Base-by-base conservation (phyloP, 2,888 invertebrate species). In the Drosophila formosana region DNA sequence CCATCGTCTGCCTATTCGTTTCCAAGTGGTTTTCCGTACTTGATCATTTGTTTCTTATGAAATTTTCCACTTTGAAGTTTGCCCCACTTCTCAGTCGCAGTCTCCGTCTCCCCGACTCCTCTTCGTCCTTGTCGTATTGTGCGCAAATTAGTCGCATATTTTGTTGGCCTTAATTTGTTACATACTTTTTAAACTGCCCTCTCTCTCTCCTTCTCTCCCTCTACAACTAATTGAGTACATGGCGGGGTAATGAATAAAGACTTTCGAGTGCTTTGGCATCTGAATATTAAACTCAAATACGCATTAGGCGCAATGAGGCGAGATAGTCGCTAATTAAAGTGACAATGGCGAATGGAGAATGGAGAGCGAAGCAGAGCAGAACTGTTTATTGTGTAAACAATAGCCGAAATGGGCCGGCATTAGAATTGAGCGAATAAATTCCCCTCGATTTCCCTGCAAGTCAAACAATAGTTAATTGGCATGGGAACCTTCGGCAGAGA, bases 21-120 rank as follows among this genome's bases (percentile, higher is more conserved):
- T 11, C 28, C 58, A 32, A 51, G 45, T 74, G 64, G n/a, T 56
- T 67, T 65, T 7, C 52, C 34, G 6, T 9, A 32, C 57, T 53
- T 55, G 60, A 58, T 66, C 57, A 70, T 70, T 65, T 62, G 61
- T 67, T 66, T 64, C 70, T 67, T 58, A 51, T 71, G 30, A 66
- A 66, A 78, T 68, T 55, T 30, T 25, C 46, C 25, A 71, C 79
- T 78, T 78, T 78, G 79, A 79, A 78, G 71, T 78, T 56, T 46
- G 28, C 13, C 30, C 30, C 30, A 7, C 30, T 37, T 32, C 7
- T 9, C 32, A 9, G 6, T 28, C 46, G 11, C 41, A 4, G 13
- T 11, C n/a, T n/a, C n/a, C n/a, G n/a, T n/a, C n/a, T n/a, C n/a
- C n/a, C n/a, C n/a, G n/a, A n/a, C n/a, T n/a, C 30, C 11, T 0